Conservation (phyloP, 2,113 vertebrate species). For the Hirundichthys speculiger region DNA sequence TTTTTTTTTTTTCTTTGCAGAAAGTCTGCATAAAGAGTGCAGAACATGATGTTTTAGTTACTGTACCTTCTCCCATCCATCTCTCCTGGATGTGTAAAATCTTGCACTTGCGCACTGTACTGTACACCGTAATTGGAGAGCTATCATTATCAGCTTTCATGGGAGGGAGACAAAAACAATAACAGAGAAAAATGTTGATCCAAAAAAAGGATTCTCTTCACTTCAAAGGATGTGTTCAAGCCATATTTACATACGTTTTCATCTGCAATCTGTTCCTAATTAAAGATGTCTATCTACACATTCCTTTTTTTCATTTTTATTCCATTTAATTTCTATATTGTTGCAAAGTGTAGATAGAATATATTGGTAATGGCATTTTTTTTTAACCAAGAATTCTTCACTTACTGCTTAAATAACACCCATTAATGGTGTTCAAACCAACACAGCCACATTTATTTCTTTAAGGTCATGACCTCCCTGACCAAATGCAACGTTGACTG, state of each 20-base stretch:
- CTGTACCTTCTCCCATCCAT: conserved; percentile 58
- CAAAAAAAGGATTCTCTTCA: conserved; percentile 61
- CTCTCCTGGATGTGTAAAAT: conserved; percentile 61
- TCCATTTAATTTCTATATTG: conserved; percentile 12
- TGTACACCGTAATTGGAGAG: conserved; percentile 62
- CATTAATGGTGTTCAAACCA: conserved; percentile 54
- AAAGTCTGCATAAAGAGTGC: conserved; percentile 61
- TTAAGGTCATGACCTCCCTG: conserved; percentile 25
- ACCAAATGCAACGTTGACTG: conserved; percentile 31
- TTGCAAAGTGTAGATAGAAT: conserved; percentile 23
- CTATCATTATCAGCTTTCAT: conserved; percentile 66
- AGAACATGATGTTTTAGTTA: conserved; percentile 47
- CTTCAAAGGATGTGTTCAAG: conserved; percentile 68
- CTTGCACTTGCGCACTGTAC: conserved; percentile 42
- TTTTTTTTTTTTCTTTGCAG: conserved; percentile 79
- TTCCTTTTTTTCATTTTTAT: conserved; percentile 28
- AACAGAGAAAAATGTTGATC: conserved; percentile 35
- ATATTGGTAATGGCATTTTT: conserved; percentile 6
- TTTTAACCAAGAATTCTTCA: conserved; percentile 29
- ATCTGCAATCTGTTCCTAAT: conserved; percentile 71
- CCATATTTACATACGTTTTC: conserved; percentile 70
- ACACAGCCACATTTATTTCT: conserved; percentile 13
- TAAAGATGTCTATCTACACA: conserved; percentile 57
- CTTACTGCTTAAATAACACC: conserved; percentile 5
- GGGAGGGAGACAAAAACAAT: conserved; percentile 15